Evolutionary conservation across 2,797 vertebrate species (phyloP).

Genomic region (Vipera latastei): DNA sequence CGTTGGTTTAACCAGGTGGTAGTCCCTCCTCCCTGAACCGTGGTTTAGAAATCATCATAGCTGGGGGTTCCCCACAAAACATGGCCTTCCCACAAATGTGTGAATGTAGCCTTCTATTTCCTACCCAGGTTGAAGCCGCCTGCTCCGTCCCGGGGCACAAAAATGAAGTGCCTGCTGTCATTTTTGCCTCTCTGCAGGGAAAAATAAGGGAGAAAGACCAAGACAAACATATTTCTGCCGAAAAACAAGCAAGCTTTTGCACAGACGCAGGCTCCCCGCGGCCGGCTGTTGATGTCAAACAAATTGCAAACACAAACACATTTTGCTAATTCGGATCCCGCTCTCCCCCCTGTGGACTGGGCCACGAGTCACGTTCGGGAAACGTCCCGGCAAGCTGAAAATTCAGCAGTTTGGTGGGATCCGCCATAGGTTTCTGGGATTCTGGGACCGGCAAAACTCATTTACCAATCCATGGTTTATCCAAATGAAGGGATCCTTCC

Average conservation of each 20-base stretch:
- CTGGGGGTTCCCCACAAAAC: background rate
- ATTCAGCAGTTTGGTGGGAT: background rate
- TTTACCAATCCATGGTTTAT: too few relatives aligned
- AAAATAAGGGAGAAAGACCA: background rate
- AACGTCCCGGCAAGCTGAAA: background rate
- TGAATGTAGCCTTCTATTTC: background rate
- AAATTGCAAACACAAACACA: background rate
- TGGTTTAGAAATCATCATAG: background rate
- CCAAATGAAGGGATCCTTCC: too few relatives aligned
- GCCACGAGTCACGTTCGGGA: background rate
- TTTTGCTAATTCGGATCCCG: background rate
- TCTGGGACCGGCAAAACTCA: too few relatives aligned
- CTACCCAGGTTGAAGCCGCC: background rate
- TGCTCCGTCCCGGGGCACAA: background rate
- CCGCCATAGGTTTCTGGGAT: too few relatives aligned
- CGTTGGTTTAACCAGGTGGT: background rate
- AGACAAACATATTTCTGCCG: background rate
- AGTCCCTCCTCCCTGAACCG: background rate
- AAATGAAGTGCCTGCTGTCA: background rate
- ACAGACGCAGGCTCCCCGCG: background rate
- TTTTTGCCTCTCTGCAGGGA: background rate
- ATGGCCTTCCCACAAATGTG: background rate
- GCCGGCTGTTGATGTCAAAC: background rate
- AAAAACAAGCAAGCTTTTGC: background rate
- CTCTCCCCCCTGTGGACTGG: background rate